Evolutionary conservation across 1,140 invertebrate species (phyloP).

Genomic region (Eumaeus atala): DNA sequence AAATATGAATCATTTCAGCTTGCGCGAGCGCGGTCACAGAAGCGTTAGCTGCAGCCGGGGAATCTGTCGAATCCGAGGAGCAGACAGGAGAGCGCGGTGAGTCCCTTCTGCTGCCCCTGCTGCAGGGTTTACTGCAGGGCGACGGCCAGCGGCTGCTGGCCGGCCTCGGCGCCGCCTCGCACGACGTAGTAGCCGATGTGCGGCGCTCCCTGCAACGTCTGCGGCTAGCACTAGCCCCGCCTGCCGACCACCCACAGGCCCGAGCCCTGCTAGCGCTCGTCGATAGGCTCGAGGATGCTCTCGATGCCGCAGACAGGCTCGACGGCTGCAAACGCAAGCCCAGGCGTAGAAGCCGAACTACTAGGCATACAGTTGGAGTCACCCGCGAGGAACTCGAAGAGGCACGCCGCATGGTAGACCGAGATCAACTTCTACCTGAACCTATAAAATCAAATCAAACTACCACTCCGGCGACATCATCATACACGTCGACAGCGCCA

Average conservation of each 20-base stretch:
- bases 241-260: slow-evolving; percentile 73
- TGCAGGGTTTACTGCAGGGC: slow-evolving; percentile 74
- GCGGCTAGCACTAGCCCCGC: slow-evolving; percentile 79
- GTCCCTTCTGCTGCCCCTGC: slow-evolving; percentile 76
- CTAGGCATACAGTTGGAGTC: slow-evolving; percentile 87
- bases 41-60: slow-evolving; percentile 61
- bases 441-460: slow-evolving; percentile 9
- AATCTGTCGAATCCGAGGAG: slow-evolving; percentile 43
- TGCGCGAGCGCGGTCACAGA: slow-evolving; percentile 77
- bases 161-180: slow-evolving; percentile 51
- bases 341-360: slow-evolving; percentile 68
- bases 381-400: slow-evolving; percentile 84
- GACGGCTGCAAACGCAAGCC: slow-evolving; percentile 47
- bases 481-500: slow-evolving; percentile 21
- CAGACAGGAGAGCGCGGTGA: slow-evolving; percentile 58
- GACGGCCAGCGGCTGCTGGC: slow-evolving; percentile 50
- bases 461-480: slow-evolving; percentile 23
- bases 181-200: slow-evolving; percentile 83
- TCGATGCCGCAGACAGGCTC: slow-evolving; percentile 68
- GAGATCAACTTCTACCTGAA: slow-evolving; percentile 71
- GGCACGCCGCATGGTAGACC: slow-evolving; percentile 82
- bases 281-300: slow-evolving; percentile 82
- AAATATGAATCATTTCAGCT: slow-evolving; percentile 45
- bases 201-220: slow-evolving; percentile 84
- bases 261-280: slow-evolving; percentile 83